phyloP scores from a whole-genome alignment of 1,140 invertebrate species.

The Drosophila oshimai region DNA sequence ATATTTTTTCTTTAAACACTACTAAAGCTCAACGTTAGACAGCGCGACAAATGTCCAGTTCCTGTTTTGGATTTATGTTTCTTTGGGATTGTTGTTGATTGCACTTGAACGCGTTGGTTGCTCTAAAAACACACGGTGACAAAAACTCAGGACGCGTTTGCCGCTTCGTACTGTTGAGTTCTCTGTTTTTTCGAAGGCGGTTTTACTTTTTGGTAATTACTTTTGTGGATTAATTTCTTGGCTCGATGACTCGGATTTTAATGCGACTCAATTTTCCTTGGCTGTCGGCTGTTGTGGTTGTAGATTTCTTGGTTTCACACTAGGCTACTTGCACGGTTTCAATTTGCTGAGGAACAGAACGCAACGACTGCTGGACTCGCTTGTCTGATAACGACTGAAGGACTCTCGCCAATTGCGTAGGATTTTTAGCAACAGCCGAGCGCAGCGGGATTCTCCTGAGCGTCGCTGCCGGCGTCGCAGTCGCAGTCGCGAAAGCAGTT shows the following conservation, averaged over 20 bases:
- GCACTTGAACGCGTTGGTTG: constrained; percentile 72
- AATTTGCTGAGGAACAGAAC: constrained; percentile 75
- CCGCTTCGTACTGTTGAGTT: constrained; percentile 28
- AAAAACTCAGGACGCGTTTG: constrained; percentile 49
- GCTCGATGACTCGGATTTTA: constrained; percentile 49
- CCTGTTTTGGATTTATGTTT: constrained; percentile 31
- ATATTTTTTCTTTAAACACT: constrained; percentile 49
- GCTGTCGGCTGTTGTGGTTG: constrained; percentile 29
- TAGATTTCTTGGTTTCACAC: constrained; percentile 67
- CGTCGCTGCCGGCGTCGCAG: constrained; percentile 34
- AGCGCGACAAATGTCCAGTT: constrained; percentile 58
- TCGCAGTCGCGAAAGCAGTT: constrained; percentile 7
- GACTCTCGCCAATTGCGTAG: constrained; percentile 79
- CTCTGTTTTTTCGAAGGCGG: not conserved
- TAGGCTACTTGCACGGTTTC: constrained; percentile 79
- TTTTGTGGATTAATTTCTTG: constrained; percentile 3
- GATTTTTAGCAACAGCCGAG: constrained; percentile 74
- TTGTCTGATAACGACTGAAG: constrained; percentile 83
- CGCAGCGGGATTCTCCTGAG: constrained; percentile 43
- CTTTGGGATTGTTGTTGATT: constrained; percentile 59
- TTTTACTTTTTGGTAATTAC: not conserved
- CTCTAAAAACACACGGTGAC: constrained; percentile 51
- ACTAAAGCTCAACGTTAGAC: constrained; percentile 74
- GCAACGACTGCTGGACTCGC: constrained; percentile 83
- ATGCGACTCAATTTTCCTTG: constrained; percentile 38